Evolutionary conservation across 1,140 invertebrate species (phyloP).

Genomic region (Drosophila kepulauana): DNA sequence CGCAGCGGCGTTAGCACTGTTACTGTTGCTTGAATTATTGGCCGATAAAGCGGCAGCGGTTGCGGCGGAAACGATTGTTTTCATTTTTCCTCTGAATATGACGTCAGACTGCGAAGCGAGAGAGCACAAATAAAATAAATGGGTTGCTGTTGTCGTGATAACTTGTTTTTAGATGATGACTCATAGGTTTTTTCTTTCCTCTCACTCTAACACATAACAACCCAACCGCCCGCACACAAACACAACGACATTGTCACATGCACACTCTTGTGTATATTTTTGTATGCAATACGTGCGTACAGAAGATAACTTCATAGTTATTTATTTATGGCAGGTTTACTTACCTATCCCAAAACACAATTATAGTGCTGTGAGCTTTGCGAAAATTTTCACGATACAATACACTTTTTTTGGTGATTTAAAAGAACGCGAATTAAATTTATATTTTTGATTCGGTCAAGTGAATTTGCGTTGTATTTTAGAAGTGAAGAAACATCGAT

Average conservation of each 20-base stretch:
- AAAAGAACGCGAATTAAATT: background rate
- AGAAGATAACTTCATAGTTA: constrained; percentile 10
- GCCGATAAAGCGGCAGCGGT: constrained; percentile 48
- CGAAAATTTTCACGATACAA: background rate
- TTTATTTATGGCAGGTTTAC: background rate
- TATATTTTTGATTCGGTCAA: constrained; percentile 3
- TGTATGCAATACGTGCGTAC: background rate
- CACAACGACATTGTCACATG: background rate
- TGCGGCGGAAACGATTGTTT: constrained; percentile 69
- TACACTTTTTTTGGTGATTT: background rate
- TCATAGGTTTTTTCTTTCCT: constrained; percentile 45
- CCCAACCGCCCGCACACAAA: constrained; percentile 36
- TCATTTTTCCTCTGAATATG: constrained; percentile 60
- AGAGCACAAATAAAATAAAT: constrained; percentile 42
- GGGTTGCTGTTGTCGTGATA: constrained; percentile 49
- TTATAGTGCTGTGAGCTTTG: background rate
- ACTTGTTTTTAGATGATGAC: constrained; percentile 68
- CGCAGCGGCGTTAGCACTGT: constrained; percentile 31
- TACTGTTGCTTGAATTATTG: constrained; percentile 43
- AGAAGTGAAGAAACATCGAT: no score
- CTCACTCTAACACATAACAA: constrained; percentile 13
- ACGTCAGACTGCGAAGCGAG: constrained; percentile 58
- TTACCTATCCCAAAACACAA: constrained; percentile 30
- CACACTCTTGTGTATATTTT: constrained; percentile 2
- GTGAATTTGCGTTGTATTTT: constrained; percentile 34